phyloP scores from a whole-genome alignment of 2,113 vertebrate genomes.

The Phaethon lepturus region DNA sequence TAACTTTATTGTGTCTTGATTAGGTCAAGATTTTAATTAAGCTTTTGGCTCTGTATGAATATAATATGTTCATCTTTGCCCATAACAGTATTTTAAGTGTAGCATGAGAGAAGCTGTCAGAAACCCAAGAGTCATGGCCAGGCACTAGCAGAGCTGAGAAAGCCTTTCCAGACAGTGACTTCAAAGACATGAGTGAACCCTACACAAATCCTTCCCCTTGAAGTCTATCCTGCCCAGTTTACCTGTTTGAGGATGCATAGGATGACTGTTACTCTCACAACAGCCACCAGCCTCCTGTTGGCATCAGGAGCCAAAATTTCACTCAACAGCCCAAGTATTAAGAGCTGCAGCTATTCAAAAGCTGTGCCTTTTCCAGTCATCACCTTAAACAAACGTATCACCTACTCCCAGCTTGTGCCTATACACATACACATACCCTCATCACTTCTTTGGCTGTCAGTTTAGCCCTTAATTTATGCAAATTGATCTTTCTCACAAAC shows the following conservation, averaged over 20 bases:
- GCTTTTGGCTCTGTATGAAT: neutral
- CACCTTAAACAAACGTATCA: neutral
- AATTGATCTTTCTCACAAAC: neutral
- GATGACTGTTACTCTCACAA: neutral
- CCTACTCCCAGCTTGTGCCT: neutral
- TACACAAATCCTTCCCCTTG: neutral
- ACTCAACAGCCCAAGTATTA: neutral
- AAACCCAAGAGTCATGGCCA: neutral
- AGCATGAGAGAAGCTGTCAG: neutral
- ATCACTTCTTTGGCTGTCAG: neutral
- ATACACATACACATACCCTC: fast-evolving
- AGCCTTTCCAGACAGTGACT: neutral
- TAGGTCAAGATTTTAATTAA: neutral
- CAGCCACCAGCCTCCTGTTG: neutral
- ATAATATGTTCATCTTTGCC: neutral
- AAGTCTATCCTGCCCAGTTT: neutral
- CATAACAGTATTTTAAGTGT: neutral
- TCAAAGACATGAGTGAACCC: neutral
- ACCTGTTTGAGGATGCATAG: neutral
- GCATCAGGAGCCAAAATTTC: neutral
- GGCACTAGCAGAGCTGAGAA: neutral
- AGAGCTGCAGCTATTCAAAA: neutral
- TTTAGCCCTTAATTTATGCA: neutral
- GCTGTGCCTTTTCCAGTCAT: neutral
- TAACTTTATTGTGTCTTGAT: neutral